These are phyloP conservation scores for Drosophila mayri DNA, from an alignment of 1,140 invertebrate genomes.

Conservation along the genomic window DNA sequence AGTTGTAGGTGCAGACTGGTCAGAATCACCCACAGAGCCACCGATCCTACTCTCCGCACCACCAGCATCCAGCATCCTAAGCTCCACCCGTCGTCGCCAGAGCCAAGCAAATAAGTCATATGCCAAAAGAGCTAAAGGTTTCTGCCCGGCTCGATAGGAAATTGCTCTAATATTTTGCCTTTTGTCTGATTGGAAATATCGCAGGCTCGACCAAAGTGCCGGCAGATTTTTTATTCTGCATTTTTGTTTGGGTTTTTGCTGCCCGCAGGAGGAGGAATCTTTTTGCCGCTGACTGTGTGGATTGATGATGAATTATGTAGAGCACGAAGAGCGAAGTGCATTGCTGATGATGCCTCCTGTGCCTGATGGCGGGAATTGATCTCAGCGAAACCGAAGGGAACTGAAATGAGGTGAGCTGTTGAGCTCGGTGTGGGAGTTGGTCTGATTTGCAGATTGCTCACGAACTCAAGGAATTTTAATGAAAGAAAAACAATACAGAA, in stretches of 20 bases:
- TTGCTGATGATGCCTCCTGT: slow-evolving; percentile 47
- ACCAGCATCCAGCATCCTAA: slow-evolving; percentile 6
- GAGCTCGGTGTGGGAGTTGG: slow-evolving; percentile 64
- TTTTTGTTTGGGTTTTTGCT: slow-evolving; percentile 9
- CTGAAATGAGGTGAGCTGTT: slow-evolving; percentile 38
- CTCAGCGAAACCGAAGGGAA: slow-evolving; percentile 14
- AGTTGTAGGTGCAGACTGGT: slow-evolving; percentile 81
- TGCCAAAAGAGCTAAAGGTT: slow-evolving; percentile 55
- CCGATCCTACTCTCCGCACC: slow-evolving; percentile 23
- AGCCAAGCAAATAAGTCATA: slow-evolving; percentile 78
- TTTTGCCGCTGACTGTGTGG: slow-evolving; percentile 61
- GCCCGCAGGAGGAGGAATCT: slow-evolving; percentile 60
- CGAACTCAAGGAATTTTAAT: slow-evolving; percentile 74
- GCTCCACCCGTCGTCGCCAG: slow-evolving; percentile 8
- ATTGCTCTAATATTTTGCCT: slow-evolving; percentile 79
- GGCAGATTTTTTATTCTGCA: slow-evolving; percentile 11
- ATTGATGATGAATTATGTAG: slow-evolving; percentile 85
- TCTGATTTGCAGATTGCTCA: slow-evolving; percentile 65
- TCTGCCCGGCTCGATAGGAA: slow-evolving; percentile 57
- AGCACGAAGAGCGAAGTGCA: slow-evolving; percentile 82
- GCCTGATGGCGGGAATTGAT: slow-evolving; percentile 43
- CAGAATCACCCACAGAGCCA: slow-evolving; percentile 50
- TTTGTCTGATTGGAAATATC: slow-evolving; percentile 78
- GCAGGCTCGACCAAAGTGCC: slow-evolving; percentile 30
- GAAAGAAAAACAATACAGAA: slow-evolving; percentile 52